These are phyloP conservation scores for Falco peregrinus DNA, from an alignment of 2,797 vertebrate genomes.

Conservation along the genomic window DNA sequence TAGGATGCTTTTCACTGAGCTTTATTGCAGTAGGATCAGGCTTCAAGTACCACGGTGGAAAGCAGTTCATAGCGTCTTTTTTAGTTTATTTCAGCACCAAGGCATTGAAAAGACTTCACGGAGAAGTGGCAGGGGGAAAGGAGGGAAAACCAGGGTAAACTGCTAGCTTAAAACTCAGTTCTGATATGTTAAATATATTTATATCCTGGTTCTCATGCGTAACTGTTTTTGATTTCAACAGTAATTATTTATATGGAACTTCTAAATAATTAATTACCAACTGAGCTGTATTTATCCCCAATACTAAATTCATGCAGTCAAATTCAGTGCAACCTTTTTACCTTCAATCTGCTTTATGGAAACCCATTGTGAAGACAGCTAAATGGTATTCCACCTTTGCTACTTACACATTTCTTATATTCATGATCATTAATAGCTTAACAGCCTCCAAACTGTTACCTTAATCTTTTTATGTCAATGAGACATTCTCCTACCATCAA, in stretches of 20 bases:
- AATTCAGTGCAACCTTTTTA: conserved; percentile 10
- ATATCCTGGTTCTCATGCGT: background rate
- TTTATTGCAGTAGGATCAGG: background rate
- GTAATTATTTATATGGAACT: conserved; percentile 73
- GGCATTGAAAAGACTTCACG: background rate
- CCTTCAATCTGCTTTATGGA: conserved; percentile 6
- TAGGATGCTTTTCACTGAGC: background rate
- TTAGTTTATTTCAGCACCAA: conserved; percentile 30
- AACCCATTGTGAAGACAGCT: background rate
- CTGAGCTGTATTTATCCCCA: conserved; percentile 12
- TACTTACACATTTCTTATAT: background rate
- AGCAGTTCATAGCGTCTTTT: background rate
- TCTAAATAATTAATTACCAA: conserved; percentile 73
- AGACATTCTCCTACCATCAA: conserved; percentile 12
- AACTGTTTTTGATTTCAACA: conserved; percentile 63
- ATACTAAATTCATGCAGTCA: background rate
- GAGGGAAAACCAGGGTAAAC: background rate
- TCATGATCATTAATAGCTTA: conserved; percentile 44
- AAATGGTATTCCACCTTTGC: conserved; percentile 8
- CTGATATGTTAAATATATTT: conserved; percentile 32
- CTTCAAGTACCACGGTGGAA: background rate
- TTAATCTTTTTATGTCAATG: conserved; percentile 39
- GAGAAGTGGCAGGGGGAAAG: background rate
- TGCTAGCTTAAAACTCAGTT: background rate
- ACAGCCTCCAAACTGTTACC: conserved; percentile 12